Evolutionary conservation across 2,113 vertebrate genomes (phyloP), one percentile per base, ranked within the genome.

Genomic region (Climacteris rufus): DNA sequence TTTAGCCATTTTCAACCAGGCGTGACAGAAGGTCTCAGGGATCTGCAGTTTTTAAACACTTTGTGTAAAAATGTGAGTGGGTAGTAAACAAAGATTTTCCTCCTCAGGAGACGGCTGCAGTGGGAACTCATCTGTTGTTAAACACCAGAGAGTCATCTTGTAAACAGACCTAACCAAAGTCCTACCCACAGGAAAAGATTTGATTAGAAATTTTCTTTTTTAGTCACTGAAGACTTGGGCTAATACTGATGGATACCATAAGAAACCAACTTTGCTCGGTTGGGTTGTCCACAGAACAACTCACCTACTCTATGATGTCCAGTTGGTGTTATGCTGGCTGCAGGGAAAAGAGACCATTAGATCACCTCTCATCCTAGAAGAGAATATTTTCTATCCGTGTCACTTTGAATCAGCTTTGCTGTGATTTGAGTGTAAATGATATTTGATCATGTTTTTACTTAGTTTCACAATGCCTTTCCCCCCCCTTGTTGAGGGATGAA

Each of bases 401-500:
- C 1, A 57, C n/a, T 90, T 39, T 59, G 50, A 87, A 78, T 54
- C 56, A 66, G 14, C 42, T 69, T 84, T 3, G 0, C 31, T 59
- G 28, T 42, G 37, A 50, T 84, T 65, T 74, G 45, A 52, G 6
- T 53, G 16, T 37, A 87, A 89, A 83, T 86, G 1, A 33, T 45
- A 44, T 40, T 76, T 60, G 27, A 60, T 80, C 1, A 10, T 39
- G 39, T 76, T 65, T 83, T 75, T 24, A 40, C n/a, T 86, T 75
- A 64, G 49, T 76, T 22, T 2, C 16, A 60, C n/a, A 25, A 22
- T 61, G 42, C 3, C 33, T 70, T 70, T 83, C 10, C 2, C 8
- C 6, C 14, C 1, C 28, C 2, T 31, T 37, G 8, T 10, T 0
- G 0, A 78, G 20, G 33, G 42, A 70, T 70, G n/a, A 79, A 47